Percentiles rank a stretch among this genome's conserved stretches.
Conservation (phyloP, 2,113 vertebrate species). For the Cyanocitta stelleri region DNA sequence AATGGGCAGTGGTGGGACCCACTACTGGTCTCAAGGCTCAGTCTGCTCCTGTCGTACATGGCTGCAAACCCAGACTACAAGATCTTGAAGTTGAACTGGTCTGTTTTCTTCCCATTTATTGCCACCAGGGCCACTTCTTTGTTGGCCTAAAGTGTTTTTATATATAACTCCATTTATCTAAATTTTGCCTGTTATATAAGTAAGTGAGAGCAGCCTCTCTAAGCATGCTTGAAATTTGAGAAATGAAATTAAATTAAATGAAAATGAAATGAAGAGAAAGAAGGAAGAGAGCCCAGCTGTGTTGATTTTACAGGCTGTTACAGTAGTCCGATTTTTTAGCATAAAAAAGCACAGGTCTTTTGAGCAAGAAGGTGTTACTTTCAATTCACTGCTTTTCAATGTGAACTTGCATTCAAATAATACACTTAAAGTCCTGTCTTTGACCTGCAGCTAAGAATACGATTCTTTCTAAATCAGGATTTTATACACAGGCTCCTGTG, state of each 20-base stretch:
- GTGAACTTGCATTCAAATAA: background rate
- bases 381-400: background rate
- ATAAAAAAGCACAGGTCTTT: background rate
- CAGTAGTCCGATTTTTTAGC: background rate
- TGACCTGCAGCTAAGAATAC: background rate
- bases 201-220: background rate
- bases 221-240: background rate
- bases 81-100: background rate
- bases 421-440: background rate
- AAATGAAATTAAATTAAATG: background rate
- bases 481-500: background rate
- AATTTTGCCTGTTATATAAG: background rate
- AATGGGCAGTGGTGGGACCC: background rate
- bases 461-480: background rate
- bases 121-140: background rate
- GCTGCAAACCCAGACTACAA: background rate
- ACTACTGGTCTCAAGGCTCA: background rate
- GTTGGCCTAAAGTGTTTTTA: background rate
- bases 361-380: background rate
- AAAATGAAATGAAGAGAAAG: background rate
- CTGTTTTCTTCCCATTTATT: background rate
- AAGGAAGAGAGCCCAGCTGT: background rate
- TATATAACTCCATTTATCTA: background rate
- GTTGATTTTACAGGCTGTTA: background rate
- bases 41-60: background rate